Evolutionary conservation across 2,888 invertebrate species (phyloP).

Genomic region (Leptinotarsa rubiginosa): DNA sequence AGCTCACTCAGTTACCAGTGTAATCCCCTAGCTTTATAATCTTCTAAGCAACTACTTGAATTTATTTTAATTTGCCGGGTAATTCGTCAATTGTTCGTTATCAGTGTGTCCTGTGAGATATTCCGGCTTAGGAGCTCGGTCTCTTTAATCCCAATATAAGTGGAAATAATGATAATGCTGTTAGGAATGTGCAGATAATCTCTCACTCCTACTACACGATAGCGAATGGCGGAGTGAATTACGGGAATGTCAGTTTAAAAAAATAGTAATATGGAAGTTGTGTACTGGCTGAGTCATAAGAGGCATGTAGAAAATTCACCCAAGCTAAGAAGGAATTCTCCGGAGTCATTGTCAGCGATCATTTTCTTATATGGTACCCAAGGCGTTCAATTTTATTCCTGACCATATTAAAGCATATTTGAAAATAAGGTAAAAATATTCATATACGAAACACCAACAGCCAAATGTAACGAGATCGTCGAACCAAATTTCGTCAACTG

Average conservation of each 20-base stretch:
- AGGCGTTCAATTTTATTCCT: no score
- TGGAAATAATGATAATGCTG: conserved; percentile 48
- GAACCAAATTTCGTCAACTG: no score
- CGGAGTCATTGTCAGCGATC: no score
- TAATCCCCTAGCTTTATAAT: conserved; percentile 11
- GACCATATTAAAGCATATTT: no score
- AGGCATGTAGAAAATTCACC: no score
- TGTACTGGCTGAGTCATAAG: no score
- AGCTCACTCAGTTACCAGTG: background rate
- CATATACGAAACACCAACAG: no score
- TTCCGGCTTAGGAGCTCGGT: conserved; percentile 7
- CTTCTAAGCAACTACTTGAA: conserved; percentile 14
- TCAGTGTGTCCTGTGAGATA: conserved; percentile 3
- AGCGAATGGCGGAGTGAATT: conserved; percentile 16
- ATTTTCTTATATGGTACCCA: no score
- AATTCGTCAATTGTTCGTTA: conserved; percentile 20
- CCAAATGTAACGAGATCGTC: no score
- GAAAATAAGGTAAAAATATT: no score
- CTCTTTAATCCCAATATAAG: conserved; percentile 28
- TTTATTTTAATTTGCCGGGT: conserved; percentile 18
- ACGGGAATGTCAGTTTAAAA: background rate
- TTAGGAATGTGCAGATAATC: conserved; percentile 54
- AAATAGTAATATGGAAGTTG: background rate
- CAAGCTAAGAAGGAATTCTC: no score
- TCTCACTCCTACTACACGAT: conserved; percentile 7